Base-by-base conservation (phyloP, 1,140 invertebrate genomes). In the Macrostomum lignano region DNA sequence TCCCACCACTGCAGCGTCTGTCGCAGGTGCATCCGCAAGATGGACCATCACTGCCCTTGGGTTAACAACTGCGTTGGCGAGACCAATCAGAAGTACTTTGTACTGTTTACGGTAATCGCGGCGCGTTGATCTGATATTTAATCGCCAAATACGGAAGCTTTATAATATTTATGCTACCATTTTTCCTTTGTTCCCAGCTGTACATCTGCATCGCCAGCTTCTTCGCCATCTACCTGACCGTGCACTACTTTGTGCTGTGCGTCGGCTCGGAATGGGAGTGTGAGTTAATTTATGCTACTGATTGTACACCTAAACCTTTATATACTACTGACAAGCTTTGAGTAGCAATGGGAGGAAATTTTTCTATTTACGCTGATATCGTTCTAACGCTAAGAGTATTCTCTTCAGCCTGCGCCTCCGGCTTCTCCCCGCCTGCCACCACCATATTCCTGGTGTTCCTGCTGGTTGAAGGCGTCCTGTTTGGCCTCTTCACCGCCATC, bases 61-160 rank as follows among this genome's bases (percentile, higher is more conserved):
- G 60, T 96, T 0, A 96, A 96, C 50, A 98, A 98, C 55, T 98
- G 91, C 62, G 84, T 98, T 3, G 91, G 88, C 4, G 84, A 94
- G 62, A 82, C 78, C 48, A 98, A 98, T 67, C 91, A 96, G 64
- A 94, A 94, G 59, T 94, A 75, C 61, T 96, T 98, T 66, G 82
- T 96, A 40, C 63, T 94, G 30, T 96, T 96, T 61, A 94, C 86
- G 33, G 84, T 93, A 64, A 71, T 71, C 52, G 38, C 13, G 23
- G 21, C n/a, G 2, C 7, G 4, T 17, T n/a, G 34, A 14, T 34
- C 5, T 13, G 19, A 37, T 7, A 7, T 25, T 37, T 9, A 7
- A 36, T 7, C 11, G 11, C 25, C 30, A 13, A 1, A 13, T 40
- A 22, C 25, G 20, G 21, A 13, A 6, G 13, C 23, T 15, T 24